Percentiles rank a stretch among this genome's conserved stretches.
These are phyloP conservation scores for Bibio marci DNA, from an alignment of 2,888 invertebrate genomes.

Conservation along the genomic window DNA sequence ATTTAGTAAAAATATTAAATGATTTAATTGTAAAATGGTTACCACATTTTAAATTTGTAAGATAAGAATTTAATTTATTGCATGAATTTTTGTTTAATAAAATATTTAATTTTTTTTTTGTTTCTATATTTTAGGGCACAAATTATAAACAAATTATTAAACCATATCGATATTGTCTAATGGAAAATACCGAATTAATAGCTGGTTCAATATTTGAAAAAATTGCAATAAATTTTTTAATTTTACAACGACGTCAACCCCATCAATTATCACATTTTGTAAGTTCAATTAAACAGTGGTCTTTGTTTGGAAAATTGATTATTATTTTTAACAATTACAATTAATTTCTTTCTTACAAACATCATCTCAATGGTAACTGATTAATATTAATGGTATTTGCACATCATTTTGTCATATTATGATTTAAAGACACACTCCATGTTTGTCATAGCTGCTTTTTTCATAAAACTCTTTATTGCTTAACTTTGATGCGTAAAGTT, in stretches of 20 bases:
- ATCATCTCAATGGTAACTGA: no score
- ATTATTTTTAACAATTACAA: no score
- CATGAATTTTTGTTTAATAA: not conserved
- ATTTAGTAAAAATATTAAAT: conserved; percentile 30
- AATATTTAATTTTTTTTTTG: conserved; percentile 1
- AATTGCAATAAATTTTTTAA: conserved; percentile 20
- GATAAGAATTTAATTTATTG: not conserved
- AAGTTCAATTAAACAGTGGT: no score
- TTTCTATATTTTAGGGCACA: conserved; percentile 10
- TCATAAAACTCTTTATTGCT: no score
- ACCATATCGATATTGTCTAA: conserved; percentile 21
- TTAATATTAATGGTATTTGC: no score
- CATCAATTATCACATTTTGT: conserved; percentile 21
- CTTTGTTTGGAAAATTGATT: no score
- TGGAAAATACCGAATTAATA: conserved; percentile 17
- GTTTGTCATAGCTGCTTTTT: no score
- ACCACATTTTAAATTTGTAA: conserved; percentile 22
- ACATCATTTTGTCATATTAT: no score
- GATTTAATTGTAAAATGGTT: conserved; percentile 32
- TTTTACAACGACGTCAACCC: conserved; percentile 22
- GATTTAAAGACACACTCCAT: no score
- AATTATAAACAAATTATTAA: conserved; percentile 22
- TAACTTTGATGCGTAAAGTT: no score
- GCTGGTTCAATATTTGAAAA: conserved; percentile 21
- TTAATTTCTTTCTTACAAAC: no score